Evolutionary conservation across 2,888 invertebrate genomes (phyloP), one percentile per base, ranked within the genome.

Genomic region (Drosophila sordidapex): DNA sequence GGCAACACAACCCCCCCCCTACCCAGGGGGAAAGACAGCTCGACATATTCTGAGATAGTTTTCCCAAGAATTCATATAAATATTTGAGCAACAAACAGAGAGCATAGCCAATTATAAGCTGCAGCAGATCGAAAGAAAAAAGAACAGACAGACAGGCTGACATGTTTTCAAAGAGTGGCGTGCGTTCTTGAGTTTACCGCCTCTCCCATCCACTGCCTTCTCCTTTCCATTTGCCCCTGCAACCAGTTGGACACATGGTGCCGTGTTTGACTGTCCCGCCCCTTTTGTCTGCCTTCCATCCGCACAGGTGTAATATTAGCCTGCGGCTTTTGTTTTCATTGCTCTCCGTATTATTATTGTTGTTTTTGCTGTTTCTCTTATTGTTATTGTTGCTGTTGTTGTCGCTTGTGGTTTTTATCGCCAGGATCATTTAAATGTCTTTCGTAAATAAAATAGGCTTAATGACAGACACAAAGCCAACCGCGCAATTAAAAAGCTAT

Each of bases 381-480:
- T 36, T 35, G 21, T 15, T 53, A 48, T 61, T 69, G 43, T 38
- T 64, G 61, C 5, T 54, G 35, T 38, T 58, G 67, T 13, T 48
- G 54, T 25, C 66, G 65, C 7, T 58, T 59, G 21, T 67, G 64
- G 29, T 58, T 71, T 77, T 78, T 81, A 81, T 75, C 60, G 67
- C 65, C 83, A 76, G 90, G 87, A 90, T 81, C 84, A 75, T 86
- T 88, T 83, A 74, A 83, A 76, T 83, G 77, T 61, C 81, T 73
- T 62, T 21, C 60, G 74, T 75, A 80, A 74, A 75, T 83, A 88
- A 80, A 88, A 18, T 7, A 4, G 25, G 59, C 67, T 79, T 89
- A 90, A 89, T 89, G 89, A 83, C 87, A 65, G 56, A 29, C 49
- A 64, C 57, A 10, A 56, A 65, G 48, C 43, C 48, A 58, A 54